Percentiles rank a stretch among this genome's conserved stretches.
These are phyloP conservation scores for Pipistrellus pygmaeus DNA, from an alignment of 2,797 vertebrate genomes.

Conservation along the genomic window DNA sequence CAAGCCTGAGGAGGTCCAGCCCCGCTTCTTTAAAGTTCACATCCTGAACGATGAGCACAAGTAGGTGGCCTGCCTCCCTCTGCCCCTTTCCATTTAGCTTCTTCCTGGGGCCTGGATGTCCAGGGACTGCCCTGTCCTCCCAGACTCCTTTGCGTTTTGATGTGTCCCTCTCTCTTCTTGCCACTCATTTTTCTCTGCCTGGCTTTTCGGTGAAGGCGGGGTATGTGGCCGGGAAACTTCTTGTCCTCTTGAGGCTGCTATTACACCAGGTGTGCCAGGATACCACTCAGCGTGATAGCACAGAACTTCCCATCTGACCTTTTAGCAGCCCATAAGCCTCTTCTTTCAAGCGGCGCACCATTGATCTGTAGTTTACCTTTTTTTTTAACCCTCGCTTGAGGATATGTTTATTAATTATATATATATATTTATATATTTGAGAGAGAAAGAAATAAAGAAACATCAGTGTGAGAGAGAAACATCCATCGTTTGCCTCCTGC, in stretches of 20 bases:
- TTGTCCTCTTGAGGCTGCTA: conserved; percentile 17
- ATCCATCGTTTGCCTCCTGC: background rate
- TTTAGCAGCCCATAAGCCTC: conserved; percentile 15
- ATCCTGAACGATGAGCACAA: conserved; percentile 99
- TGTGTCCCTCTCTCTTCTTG: background rate
- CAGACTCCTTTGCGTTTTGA: conserved; percentile 15
- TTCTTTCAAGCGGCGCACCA: background rate
- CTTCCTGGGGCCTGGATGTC: too few species aligned
- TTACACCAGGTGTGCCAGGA: background rate
- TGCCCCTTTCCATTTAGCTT: background rate
- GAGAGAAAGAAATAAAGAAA: background rate
- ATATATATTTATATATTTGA: background rate
- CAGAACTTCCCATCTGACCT: background rate
- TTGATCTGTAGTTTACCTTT: conserved; percentile 38
- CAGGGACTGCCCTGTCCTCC: background rate
- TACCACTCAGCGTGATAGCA: background rate
- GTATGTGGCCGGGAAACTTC: background rate
- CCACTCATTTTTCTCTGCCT: background rate
- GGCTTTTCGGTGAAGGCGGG: conserved; percentile 1
- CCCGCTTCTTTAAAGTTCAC: conserved; percentile 96
- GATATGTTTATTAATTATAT: background rate
- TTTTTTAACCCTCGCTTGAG: background rate
- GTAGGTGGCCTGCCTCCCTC: conserved; percentile 87
- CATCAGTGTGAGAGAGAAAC: background rate
- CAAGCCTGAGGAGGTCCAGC: conserved; percentile 90